Base-by-base conservation (phyloP, 2,113 vertebrate species). In the Mormyrus lacerda region DNA sequence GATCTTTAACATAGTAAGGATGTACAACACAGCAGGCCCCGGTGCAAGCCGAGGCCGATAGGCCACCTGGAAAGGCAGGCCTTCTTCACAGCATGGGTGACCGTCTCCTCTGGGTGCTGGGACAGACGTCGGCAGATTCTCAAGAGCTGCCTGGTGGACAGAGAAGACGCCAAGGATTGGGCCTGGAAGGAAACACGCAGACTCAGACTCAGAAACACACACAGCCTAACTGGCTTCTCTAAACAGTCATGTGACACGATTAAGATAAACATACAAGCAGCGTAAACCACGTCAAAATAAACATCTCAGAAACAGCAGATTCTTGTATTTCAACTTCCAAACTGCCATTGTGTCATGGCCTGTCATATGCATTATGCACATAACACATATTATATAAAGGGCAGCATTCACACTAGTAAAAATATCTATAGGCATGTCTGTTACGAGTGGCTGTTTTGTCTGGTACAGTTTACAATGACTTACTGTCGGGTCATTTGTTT, bases 31-130 rank as follows among this genome's bases (percentile, higher is more conserved):
- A 53, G 76, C 58, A 39, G 15, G 39, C 13, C 17, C 3, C 5
- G 9, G 6, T 76, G 73, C 15, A 1, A 2, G 15, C 15, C 3
- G 69, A 89, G 19, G 53, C 50, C 11, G 51, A 58, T 55, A 83
- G 17, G 89, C 4, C 95, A 99, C 98, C 98, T 98, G 93, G 98
- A 98, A 88, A 99, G 97, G 90, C 98, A 99, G 53, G 98, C 97
- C 95, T 98, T 99, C 84, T 97, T 96, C 91, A 99, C 93, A 85
- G 97, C 97, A 51, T 95, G 91, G 89, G 96, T 94, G 82, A 99
- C 94, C 88, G 94, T 97, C 94, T 99, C 98, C 69, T 97, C 94
- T 17, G 98, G 98, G 90, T 99, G 96, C 85, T 93, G 95, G 17
- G 98, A 97, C 79, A 99, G 94, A 11, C 97, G 97, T 42, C 96